Evolutionary conservation across 2,113 vertebrate species (phyloP).

Genomic region (Eublepharis macularius): DNA sequence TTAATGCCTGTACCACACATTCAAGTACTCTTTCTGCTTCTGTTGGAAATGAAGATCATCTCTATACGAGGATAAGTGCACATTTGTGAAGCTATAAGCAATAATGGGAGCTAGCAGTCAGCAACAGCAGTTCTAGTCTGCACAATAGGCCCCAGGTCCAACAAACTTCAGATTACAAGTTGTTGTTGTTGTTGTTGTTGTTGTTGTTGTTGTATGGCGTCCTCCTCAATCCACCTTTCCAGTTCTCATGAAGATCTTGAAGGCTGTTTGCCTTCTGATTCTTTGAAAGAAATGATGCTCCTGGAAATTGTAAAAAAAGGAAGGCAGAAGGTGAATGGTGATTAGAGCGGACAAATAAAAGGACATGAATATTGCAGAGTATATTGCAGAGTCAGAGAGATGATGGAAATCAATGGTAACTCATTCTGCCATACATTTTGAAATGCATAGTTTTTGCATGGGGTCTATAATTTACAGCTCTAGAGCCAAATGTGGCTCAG

Average conservation of each 20-base stretch:
- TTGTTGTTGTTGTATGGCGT: no score
- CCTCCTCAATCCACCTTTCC: neutral
- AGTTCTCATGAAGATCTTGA: neutral
- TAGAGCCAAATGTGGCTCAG: no score
- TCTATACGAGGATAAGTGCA: neutral
- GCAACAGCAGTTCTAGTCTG: no score
- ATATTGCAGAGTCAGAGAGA: neutral
- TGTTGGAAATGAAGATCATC: neutral
- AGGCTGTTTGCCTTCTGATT: neutral
- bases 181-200: no score
- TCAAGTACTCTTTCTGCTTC: neutral
- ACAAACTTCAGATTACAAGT: neutral
- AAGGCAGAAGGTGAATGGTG: conserved; percentile 5
- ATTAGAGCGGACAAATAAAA: neutral
- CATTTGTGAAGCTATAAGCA: neutral
- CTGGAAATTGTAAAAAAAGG: neutral
- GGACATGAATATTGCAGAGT: neutral
- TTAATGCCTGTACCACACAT: neutral
- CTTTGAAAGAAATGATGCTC: neutral
- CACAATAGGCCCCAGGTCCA: neutral
- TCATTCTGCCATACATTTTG: neutral
- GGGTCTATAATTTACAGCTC: no score
- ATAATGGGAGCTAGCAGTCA: neutral
- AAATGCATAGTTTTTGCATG: neutral
- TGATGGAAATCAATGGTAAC: neutral